These are phyloP conservation scores for Rhinophrynus dorsalis DNA, from an alignment of 2,797 vertebrate species.

Conservation along the genomic window DNA sequence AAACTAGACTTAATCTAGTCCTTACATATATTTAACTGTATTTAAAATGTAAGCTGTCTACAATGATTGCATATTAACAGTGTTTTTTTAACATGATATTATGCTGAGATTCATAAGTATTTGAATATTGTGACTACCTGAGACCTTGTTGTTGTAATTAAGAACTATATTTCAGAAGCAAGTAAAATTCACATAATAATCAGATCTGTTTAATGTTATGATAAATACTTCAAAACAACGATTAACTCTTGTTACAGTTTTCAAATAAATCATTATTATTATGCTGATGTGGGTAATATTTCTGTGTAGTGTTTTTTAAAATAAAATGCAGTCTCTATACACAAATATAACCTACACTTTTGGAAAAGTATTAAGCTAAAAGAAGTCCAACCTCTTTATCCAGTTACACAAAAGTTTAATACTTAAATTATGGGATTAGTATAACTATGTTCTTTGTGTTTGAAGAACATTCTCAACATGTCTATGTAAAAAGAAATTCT, in stretches of 20 bases:
- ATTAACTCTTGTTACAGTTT: neutral
- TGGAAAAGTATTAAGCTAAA: slow-evolving; percentile 48
- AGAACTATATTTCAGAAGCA: no score
- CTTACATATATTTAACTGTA: no score
- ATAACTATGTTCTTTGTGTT: slow-evolving; percentile 39
- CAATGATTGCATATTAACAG: no score
- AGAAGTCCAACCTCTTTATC: slow-evolving; percentile 41
- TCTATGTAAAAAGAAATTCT: slow-evolving; percentile 50
- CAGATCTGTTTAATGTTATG: neutral
- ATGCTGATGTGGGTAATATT: slow-evolving; percentile 3
- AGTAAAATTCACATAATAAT: no score
- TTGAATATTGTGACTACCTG: no score
- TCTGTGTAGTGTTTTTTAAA: neutral
- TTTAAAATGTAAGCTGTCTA: no score
- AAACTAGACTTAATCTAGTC: no score
- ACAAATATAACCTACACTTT: slow-evolving; percentile 34
- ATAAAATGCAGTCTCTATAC: neutral
- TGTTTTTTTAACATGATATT: no score
- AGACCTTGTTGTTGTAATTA: no score
- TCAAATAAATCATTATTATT: neutral
- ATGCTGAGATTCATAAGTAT: no score
- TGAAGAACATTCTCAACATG: slow-evolving; percentile 43
- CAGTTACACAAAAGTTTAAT: slow-evolving; percentile 50
- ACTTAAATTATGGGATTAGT: slow-evolving; percentile 48
- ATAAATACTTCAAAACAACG: neutral